phyloP scores from a whole-genome alignment of 2,797 vertebrate species.

The Ciconia nigra region DNA sequence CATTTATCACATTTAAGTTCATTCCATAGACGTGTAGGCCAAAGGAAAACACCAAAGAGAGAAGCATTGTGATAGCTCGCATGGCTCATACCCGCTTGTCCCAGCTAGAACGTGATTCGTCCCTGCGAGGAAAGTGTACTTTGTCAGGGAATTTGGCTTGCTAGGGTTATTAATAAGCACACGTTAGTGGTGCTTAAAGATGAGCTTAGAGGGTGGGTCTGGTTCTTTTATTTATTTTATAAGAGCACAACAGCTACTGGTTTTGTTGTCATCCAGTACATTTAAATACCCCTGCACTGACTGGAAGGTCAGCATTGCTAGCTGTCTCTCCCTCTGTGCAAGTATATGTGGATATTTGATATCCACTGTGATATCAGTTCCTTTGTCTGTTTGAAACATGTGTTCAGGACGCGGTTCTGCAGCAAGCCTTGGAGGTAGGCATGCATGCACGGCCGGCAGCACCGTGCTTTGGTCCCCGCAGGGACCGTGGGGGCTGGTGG shows the following conservation, averaged over 20 bases:
- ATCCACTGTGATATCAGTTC: not conserved
- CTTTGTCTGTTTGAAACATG: accelerated
- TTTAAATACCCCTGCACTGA: not conserved
- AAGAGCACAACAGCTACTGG: not conserved
- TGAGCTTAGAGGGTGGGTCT: not conserved
- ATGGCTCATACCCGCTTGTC: accelerated
- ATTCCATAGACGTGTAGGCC: not conserved
- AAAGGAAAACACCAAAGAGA: not conserved
- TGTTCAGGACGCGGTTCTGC: not conserved
- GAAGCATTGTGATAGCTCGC: not conserved
- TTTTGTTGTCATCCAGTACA: not conserved
- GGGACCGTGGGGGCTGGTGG: accelerated
- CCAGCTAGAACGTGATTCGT: not conserved
- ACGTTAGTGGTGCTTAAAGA: not conserved
- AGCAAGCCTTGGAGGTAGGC: not conserved
- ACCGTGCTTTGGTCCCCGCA: accelerated
- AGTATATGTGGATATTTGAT: accelerated
- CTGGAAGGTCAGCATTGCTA: not conserved
- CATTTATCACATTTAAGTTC: not conserved
- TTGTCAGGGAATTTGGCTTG: not conserved
- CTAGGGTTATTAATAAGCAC: not conserved
- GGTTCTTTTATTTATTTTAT: not conserved
- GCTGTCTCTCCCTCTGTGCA: not conserved
- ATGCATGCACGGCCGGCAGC: accelerated
- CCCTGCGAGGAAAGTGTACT: not conserved